phyloP scores from a whole-genome alignment of 2,113 vertebrate species.

The Myotis lucifugus region DNA sequence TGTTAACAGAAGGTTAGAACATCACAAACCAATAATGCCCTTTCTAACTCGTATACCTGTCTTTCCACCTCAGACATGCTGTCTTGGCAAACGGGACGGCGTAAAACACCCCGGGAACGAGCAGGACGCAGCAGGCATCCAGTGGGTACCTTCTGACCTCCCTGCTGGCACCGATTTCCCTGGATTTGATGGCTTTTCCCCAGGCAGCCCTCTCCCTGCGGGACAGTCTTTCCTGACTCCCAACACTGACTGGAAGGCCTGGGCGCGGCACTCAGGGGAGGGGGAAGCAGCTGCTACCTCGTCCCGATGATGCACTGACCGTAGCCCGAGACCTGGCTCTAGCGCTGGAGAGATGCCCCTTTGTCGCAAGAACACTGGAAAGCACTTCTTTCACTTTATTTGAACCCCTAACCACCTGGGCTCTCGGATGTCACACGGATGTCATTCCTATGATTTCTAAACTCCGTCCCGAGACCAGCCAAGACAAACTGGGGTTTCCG shows the following conservation, averaged over 20 bases:
- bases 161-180: not conserved
- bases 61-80: not conserved
- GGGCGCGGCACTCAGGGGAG: not conserved
- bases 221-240: not conserved
- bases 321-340: not conserved
- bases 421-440: not conserved
- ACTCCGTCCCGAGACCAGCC: not conserved
- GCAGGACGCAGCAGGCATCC: not conserved
- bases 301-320: not conserved
- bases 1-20: not conserved
- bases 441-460: not conserved
- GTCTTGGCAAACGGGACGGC: not conserved
- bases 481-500: fast-evolving
- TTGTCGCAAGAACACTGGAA: not conserved
- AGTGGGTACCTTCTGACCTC: not conserved
- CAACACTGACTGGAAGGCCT: fast-evolving
- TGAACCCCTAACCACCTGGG: not conserved
- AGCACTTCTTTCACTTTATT: not conserved
- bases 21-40: not conserved
- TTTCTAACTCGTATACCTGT: not conserved
- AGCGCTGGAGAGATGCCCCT: not conserved
- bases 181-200: not conserved
- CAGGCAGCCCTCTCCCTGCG: not conserved
- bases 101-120: not conserved
- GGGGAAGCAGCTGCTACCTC: not conserved